Conservation (phyloP, 2,888 invertebrate species). For the Protonemura montana region DNA sequence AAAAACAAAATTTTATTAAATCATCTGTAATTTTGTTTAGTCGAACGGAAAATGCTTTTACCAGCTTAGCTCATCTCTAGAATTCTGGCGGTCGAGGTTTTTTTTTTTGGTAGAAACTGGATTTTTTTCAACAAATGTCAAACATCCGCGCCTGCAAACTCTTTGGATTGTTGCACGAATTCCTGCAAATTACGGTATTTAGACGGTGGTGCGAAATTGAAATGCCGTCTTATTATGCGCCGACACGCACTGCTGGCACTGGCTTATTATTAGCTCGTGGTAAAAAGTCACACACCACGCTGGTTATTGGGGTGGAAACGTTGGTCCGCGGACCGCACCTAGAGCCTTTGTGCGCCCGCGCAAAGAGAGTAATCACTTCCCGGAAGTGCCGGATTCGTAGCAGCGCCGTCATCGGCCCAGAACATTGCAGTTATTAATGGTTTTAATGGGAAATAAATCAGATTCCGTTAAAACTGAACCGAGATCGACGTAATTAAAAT, state of each 20-base stretch:
- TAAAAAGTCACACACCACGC: background rate
- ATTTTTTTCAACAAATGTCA: background rate
- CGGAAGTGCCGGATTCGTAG: constrained; percentile 32
- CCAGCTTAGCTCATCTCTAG: background rate
- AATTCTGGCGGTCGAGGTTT: background rate
- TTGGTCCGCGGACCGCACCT: background rate
- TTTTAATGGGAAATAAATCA: constrained; percentile 9
- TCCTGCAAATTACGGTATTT: constrained; percentile 7
- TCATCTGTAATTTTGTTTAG: constrained; percentile 7
- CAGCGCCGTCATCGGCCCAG: background rate
- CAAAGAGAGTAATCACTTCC: constrained; percentile 32
- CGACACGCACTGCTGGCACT: background rate
- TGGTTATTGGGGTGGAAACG: constrained; percentile 22
- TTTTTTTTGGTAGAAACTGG: background rate
- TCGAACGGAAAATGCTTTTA: background rate
- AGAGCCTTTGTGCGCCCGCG: constrained; percentile 9
- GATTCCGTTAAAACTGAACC: background rate
- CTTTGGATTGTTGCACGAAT: background rate
- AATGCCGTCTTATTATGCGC: constrained; percentile 15
- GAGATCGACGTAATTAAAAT: background rate
- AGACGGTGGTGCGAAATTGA: constrained; percentile 1
- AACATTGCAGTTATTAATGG: constrained; percentile 30
- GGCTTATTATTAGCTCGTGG: background rate
- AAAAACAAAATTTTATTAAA: background rate
- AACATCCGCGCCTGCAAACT: background rate